phyloP scores from a whole-genome alignment of 2,797 vertebrate species.

The Malacoctenus gilli region DNA sequence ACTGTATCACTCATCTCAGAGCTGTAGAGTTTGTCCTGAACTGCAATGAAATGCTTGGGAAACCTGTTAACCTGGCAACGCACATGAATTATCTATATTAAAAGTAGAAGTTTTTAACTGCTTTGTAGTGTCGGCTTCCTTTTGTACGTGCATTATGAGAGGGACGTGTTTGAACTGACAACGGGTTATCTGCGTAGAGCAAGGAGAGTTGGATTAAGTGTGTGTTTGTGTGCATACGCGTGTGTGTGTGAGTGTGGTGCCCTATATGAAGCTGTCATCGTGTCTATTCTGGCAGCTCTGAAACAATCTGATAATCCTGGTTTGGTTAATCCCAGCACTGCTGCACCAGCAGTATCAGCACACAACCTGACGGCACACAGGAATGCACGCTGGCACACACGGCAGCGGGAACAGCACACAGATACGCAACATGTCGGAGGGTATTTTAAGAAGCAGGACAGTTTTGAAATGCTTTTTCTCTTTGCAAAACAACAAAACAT shows the following conservation, averaged over 20 bases:
- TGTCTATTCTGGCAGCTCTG: conserved; percentile 70
- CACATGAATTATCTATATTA: conserved; percentile 74
- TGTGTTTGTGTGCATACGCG: conserved; percentile 23
- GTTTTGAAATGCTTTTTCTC: conserved; percentile 46
- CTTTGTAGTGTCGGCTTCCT: conserved; percentile 69
- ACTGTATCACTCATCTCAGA: conserved; percentile 51
- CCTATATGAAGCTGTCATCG: conserved; percentile 73
- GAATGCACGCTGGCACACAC: conserved; percentile 27
- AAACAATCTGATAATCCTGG: conserved; percentile 82
- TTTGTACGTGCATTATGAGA: conserved; percentile 59
- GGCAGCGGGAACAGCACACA: conserved; percentile 19
- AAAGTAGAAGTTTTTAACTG: conserved; percentile 80
- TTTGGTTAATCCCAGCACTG: conserved; percentile 76
- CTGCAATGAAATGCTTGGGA: conserved; percentile 68
- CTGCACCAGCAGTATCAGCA: conserved; percentile 68
- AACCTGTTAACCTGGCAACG: conserved; percentile 54
- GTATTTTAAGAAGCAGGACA: conserved; percentile 28
- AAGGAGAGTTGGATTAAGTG: conserved; percentile 55
- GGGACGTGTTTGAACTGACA: conserved; percentile 12
- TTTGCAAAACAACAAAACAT: conserved; percentile 12
- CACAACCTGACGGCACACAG: conserved; percentile 38
- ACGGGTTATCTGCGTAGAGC: conserved; percentile 49
- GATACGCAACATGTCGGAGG: conserved; percentile 13
- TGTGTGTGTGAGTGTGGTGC: conserved; percentile 54
- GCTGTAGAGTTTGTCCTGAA: conserved; percentile 67